phyloP scores from a whole-genome alignment of 2,797 vertebrate species.

The Arctocebus calabarensis region DNA sequence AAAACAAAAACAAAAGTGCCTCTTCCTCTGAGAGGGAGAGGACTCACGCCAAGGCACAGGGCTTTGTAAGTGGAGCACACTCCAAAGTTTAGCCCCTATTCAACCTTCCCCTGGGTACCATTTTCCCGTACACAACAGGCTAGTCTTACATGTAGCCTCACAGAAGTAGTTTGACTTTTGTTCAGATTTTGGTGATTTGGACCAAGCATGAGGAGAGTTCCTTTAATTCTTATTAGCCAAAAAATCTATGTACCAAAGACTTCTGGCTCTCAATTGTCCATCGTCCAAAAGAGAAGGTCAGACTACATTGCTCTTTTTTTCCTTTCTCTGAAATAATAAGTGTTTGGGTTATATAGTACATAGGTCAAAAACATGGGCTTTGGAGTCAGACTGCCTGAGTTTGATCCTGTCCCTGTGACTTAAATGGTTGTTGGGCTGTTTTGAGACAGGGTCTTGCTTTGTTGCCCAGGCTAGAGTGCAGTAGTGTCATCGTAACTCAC shows the following conservation, averaged over 20 bases:
- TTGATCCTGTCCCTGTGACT: not conserved
- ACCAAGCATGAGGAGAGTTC: not conserved
- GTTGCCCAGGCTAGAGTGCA: not conserved
- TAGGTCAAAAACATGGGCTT: not conserved
- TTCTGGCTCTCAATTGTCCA: not conserved
- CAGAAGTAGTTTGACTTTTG: not conserved
- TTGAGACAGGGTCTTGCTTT: not conserved
- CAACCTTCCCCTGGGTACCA: not conserved
- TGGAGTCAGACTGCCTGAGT: not conserved
- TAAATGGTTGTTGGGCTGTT: not conserved
- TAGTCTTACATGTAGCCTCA: not conserved
- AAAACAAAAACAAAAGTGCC: no score
- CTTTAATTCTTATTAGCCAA: not conserved
- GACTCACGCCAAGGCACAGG: no score
- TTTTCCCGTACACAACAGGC: not conserved
- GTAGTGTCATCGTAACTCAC: not conserved
- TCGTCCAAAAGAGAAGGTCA: not conserved
- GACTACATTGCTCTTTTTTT: not conserved
- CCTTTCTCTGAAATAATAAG: not conserved
- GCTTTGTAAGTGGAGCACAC: not conserved
- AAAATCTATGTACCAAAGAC: not conserved
- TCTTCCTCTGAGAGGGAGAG: not conserved
- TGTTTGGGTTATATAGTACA: not conserved
- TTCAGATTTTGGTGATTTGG: not conserved
- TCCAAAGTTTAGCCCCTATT: not conserved